Percentiles rank a stretch among this genome's conserved stretches.
phyloP scores from a whole-genome alignment of 1,140 invertebrate genomes.

The Aphelenchoides avenae region DNA sequence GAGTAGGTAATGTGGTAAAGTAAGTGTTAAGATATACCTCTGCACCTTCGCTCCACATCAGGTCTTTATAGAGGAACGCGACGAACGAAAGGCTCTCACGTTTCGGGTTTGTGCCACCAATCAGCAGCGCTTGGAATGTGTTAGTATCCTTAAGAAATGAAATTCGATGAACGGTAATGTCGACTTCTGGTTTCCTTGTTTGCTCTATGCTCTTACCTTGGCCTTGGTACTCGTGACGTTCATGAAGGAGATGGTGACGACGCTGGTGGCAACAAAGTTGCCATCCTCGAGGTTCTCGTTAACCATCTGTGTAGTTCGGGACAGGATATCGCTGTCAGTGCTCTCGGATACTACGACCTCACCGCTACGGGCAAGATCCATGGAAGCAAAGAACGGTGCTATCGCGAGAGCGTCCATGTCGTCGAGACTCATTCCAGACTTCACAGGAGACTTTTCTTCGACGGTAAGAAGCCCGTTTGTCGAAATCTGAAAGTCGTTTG shows the following conservation, averaged over 20 bases:
- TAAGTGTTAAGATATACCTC: slow-evolving; percentile 25
- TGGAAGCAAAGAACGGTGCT: slow-evolving; percentile 56
- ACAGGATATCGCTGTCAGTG: slow-evolving; percentile 39
- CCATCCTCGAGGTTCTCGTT: slow-evolving; percentile 39
- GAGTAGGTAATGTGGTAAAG: not conserved
- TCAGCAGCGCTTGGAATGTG: slow-evolving; percentile 55
- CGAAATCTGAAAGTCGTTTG: slow-evolving; percentile 43
- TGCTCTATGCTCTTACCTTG: slow-evolving; percentile 16
- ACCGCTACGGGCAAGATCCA: slow-evolving; percentile 47
- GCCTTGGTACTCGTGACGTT: slow-evolving; percentile 44
- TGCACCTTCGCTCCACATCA: slow-evolving; percentile 51
- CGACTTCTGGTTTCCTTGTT: not conserved
- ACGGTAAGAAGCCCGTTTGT: slow-evolving; percentile 51
- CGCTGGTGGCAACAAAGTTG: slow-evolving; percentile 41
- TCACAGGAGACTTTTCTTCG: slow-evolving; percentile 27
- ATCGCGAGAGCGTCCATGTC: slow-evolving; percentile 45
- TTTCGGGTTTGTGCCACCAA: slow-evolving; percentile 41
- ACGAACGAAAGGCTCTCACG: slow-evolving; percentile 44
- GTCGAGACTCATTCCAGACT: slow-evolving; percentile 34
- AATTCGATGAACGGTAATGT: not conserved
- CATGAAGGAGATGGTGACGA: slow-evolving; percentile 44
- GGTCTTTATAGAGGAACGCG: slow-evolving; percentile 52
- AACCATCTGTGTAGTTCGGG: slow-evolving; percentile 34
- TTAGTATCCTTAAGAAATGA: slow-evolving; percentile 25
- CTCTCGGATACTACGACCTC: slow-evolving; percentile 47